Evolutionary conservation across 2,888 invertebrate species (phyloP).

Genomic region (Micoletzkya japonica): DNA sequence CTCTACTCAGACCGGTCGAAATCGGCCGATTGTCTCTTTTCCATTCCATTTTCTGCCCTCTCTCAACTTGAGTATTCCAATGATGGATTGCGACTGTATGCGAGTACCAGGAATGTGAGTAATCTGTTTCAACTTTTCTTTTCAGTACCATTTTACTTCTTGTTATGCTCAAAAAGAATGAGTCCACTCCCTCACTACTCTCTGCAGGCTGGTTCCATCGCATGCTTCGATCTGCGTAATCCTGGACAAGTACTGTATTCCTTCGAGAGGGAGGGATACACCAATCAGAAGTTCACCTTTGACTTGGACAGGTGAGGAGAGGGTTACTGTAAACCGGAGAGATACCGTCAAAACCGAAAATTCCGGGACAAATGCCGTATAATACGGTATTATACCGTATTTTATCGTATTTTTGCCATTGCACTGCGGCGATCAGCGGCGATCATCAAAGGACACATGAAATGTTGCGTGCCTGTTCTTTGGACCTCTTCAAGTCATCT

Average conservation of each 20-base stretch:
- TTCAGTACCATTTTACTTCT: background rate
- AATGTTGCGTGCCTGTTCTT: no score
- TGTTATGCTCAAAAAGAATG: background rate
- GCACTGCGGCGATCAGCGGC: no score
- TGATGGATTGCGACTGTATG: slow-evolving; percentile 30
- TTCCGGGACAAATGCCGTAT: no score
- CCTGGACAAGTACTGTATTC: slow-evolving; percentile 11
- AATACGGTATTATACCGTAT: no score
- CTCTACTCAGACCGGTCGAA: slow-evolving; percentile 29
- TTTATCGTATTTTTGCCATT: no score
- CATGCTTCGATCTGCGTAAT: slow-evolving; percentile 26
- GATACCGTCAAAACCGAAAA: no score
- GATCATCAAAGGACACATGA: no score
- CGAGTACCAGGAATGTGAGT: slow-evolving; percentile 29
- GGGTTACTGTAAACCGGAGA: background rate
- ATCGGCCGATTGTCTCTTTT: slow-evolving; percentile 22
- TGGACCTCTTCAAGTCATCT: no score
- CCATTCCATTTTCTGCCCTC: slow-evolving; percentile 12
- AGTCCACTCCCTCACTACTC: background rate
- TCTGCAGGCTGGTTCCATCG: slow-evolving; percentile 1
- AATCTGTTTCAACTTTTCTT: background rate
- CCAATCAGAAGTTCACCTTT: slow-evolving; percentile 23
- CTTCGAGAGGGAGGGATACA: slow-evolving; percentile 16
- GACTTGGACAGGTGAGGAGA: slow-evolving; percentile 26
- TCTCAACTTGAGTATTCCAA: slow-evolving; percentile 28